These are phyloP conservation scores for Hyphantria cunea DNA, from an alignment of 1,140 invertebrate genomes.

Conservation along the genomic window DNA sequence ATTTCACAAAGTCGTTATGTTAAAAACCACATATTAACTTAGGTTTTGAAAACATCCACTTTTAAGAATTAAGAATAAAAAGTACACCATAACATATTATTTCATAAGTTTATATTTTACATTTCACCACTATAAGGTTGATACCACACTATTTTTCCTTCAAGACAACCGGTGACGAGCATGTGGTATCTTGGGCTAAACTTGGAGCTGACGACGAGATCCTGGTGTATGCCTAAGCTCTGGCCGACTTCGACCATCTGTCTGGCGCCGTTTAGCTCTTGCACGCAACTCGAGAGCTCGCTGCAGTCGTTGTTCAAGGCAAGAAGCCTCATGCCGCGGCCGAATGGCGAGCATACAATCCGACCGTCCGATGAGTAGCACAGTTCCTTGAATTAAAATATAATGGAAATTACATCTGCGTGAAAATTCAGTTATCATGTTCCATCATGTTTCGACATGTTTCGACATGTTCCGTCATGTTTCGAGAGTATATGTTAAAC, in stretches of 20 bases:
- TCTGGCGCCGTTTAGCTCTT: conserved; percentile 56
- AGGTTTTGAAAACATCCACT: no score
- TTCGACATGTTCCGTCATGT: no score
- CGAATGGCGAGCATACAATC: conserved; percentile 94
- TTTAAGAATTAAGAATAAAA: no score
- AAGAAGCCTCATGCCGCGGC: conserved; percentile 90
- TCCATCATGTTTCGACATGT: no score
- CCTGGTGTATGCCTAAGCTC: conserved; percentile 87
- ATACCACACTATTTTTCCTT: conserved; percentile 94
- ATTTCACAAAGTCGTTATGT: no score
- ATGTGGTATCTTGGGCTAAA: conserved; percentile 93
- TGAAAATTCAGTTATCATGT: no score
- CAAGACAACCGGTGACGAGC: conserved; percentile 93
- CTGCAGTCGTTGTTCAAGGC: conserved; percentile 90
- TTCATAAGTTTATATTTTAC: conserved; percentile 27
- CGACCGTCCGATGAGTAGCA: conserved; percentile 95
- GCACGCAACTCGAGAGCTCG: conserved; percentile 89
- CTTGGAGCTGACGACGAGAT: conserved; percentile 95
- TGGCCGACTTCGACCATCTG: conserved; percentile 85
- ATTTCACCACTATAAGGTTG: conserved; percentile 84
- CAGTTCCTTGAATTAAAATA: conserved; percentile 83
- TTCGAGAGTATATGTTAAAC: no score
- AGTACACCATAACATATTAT: no score
- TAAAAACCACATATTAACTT: no score
- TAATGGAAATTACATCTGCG: neutral